A percentile compares a stretch with the other conserved stretches of the same genome.
Evolutionary conservation across 2,888 invertebrate species (phyloP).

Genomic region (Drosophila kanekoi): DNA sequence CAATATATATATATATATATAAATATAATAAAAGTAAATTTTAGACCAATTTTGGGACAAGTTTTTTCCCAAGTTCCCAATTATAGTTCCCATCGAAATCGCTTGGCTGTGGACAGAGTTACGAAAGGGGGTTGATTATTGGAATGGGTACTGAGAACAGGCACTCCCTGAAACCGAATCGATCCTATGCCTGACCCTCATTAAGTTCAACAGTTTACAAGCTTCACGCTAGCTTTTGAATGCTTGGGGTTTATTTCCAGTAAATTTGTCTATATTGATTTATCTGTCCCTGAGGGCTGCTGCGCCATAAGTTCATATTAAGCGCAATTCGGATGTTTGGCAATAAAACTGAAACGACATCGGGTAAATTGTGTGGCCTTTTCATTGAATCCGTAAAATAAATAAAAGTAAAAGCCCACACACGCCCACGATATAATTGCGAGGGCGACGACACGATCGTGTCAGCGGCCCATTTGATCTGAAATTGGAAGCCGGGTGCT

Average conservation of each 20-base stretch:
- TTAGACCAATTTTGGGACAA: no score
- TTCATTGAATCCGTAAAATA: constrained; percentile 39
- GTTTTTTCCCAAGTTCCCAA: no score
- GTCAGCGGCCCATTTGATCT: constrained; percentile 79
- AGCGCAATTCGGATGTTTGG: constrained; percentile 63
- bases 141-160: background rate
- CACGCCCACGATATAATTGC: constrained; percentile 57
- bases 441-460: constrained; percentile 70
- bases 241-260: background rate
- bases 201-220: background rate
- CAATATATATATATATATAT: no score
- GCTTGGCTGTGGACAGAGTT: no score
- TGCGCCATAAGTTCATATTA: constrained; percentile 63
- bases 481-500: constrained; percentile 14
- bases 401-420: constrained; percentile 56
- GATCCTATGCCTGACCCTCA: background rate
- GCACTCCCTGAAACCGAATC: background rate
- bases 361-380: constrained; percentile 45
- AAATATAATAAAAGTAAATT: no score
- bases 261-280: constrained; percentile 44
- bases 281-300: constrained; percentile 40
- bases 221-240: no score
- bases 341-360: constrained; percentile 69
- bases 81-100: no score
- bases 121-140: background rate